Base-by-base conservation (phyloP, 2,113 vertebrate genomes). In the Cynopterus brachyotis region DNA sequence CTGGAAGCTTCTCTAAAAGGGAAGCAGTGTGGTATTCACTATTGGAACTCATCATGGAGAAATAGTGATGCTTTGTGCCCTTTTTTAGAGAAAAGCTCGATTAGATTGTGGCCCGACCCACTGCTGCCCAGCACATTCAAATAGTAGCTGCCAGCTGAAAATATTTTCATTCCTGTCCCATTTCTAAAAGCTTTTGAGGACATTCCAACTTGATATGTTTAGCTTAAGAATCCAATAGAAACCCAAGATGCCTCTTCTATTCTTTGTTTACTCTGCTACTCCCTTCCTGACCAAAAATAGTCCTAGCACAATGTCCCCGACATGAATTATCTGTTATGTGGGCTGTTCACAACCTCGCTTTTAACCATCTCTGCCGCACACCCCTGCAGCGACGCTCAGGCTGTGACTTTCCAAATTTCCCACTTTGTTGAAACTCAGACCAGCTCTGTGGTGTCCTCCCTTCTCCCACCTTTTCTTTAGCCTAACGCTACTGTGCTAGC, bases 281-380 rank as follows among this genome's bases (percentile, higher is more conserved):
- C 82, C 78, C 64, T n/a, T 96, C 96, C 91, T 97, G 47, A 37
- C 88, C 13, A 37, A 37, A 91, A 94, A 67, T 67, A 94, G 86
- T 78, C 72, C 87, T 78, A 96, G 96, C 60, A 47, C 37, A 57
- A n/a, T 70, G 93, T 89, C 82, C 98, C 60, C 10, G 24, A 87
- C 85, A 83, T 96, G 92, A 97, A 87, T 96, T 84, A 93, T 88
- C 35, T 98, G 95, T 87, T 90, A 72, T 64, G 75, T 97, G 94
- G 97, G 94, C 92, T 98, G 87, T 96, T 97, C 95, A 98, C 96
- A 91, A 97, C 88, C 96, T 97, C 22, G 96, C 97, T 97, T 98
- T 96, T 97, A 75, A 95, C 97, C 96, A 88, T 90, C 95, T 96
- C 73, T 89, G 96, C 98, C 97, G 69, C 96, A 97, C 96, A 93